A percentile compares a stretch with the other conserved stretches of the same genome.
Evolutionary conservation across 2,113 vertebrate species (phyloP).

Genomic region (Oncorhynchus tshawytscha): DNA sequence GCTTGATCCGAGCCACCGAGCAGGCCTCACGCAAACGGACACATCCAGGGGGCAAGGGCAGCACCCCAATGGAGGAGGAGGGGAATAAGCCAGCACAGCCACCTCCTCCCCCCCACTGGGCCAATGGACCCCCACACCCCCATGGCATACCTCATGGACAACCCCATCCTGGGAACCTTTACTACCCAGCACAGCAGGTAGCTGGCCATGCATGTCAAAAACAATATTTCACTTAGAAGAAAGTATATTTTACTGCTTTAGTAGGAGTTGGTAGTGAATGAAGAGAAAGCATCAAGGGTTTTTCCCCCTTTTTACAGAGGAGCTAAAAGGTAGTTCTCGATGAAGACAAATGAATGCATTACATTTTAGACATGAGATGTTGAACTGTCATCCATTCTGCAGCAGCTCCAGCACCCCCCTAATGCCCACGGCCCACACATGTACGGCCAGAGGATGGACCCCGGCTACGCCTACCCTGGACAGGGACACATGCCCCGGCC

Average conservation of each 20-base stretch:
- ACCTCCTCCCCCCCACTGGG: constrained; percentile 55
- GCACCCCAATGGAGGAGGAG: constrained; percentile 53
- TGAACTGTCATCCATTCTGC: neutral
- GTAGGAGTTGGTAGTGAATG: neutral
- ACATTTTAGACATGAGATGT: constrained; percentile 10
- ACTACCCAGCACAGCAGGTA: constrained; percentile 71
- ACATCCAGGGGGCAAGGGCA: constrained; percentile 70
- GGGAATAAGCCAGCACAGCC: constrained; percentile 42
- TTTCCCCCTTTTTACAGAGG: neutral
- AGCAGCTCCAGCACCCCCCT: constrained; percentile 64
- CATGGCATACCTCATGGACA: constrained; percentile 66
- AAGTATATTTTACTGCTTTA: no score
- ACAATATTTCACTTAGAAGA: no score
- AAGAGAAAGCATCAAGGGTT: neutral
- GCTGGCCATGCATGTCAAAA: no score
- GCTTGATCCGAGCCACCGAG: constrained; percentile 74
- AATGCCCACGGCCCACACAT: constrained; percentile 74
- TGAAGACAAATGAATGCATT: neutral
- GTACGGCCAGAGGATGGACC: constrained; percentile 78
- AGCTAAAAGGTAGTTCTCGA: neutral
- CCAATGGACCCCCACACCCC: constrained; percentile 62
- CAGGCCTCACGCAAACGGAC: constrained; percentile 74
- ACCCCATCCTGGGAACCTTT: constrained; percentile 42
- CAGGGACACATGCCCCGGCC: constrained; percentile 76
- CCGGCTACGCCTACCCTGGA: constrained; percentile 72